Evolutionary conservation across 2,797 vertebrate genomes (phyloP), one percentile per base, ranked within the genome.

Genomic region (Distichodus sexfasciatus): DNA sequence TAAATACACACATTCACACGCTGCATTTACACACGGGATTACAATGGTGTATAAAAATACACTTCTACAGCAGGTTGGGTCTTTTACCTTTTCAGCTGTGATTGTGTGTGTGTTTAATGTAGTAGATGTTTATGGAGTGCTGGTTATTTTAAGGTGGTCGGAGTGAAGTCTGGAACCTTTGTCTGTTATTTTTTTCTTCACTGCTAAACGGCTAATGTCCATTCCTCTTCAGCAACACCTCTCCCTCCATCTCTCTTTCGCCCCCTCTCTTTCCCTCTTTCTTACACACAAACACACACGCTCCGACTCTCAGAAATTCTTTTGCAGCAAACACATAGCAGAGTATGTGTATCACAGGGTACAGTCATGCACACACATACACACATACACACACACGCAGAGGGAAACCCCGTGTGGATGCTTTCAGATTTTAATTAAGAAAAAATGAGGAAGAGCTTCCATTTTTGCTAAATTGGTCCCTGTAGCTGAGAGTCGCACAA

Each of bases 381-480:
- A 61, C 76, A 69, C 33, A 66, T 46, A 62, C 66, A 71, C 64
- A 51, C 19, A 70, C 70, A 53, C 48, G 35, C 60, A 21, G 26
- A 66, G 48, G 50, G 74, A 76, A 82, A 69, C 81, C 78, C 73
- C 83, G 79, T 61, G 76, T 68, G 72, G 86, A 91, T 85, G 83
- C 87, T 85, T 87, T 86, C 84, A 73, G 87, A 89, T 90, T 92
- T 91, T 92, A 91, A 91, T 91, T 92, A 91, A 91, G 88, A 88
- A 90, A 72, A 92, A 90, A 91, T 91, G 88, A 92, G 87, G 83
- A 90, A 91, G 87, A 88, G 89, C 85, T 87, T 90, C 88, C 85
- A 88, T 90, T 91, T 89, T 90, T 89, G 88, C 88, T 85, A 90
- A 89, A 90, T 91, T 89, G 88, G 89, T 91, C 89, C 88, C 88